A percentile compares a stretch with the other conserved stretches of the same genome.
phyloP scores from a whole-genome alignment of 2,797 vertebrate genomes.

The Pygocentrus nattereri region DNA sequence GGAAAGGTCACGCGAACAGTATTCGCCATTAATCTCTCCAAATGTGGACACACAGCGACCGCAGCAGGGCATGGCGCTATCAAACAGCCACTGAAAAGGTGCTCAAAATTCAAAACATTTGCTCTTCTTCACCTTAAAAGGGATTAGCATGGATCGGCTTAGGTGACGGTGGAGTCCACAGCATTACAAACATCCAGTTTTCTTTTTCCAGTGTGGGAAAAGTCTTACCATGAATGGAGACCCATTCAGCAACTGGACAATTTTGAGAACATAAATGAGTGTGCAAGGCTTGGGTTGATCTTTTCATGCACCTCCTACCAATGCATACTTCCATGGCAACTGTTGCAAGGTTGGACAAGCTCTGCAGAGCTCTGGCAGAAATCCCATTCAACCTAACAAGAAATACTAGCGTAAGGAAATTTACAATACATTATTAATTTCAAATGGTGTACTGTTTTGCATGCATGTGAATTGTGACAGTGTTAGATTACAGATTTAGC shows the following conservation, averaged over 20 bases:
- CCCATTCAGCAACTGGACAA: not conserved
- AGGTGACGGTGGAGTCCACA: slow-evolving; percentile 30
- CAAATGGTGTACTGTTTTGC: no score
- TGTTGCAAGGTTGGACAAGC: no score
- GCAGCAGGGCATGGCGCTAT: slow-evolving; percentile 26
- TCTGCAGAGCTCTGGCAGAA: no score
- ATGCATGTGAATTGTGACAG: no score
- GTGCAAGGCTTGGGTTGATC: not conserved
- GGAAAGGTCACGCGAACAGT: slow-evolving; percentile 94
- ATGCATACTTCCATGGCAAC: no score
- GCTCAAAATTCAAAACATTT: slow-evolving; percentile 65
- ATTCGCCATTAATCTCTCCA: slow-evolving; percentile 92
- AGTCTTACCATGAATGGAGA: slow-evolving; percentile 17
- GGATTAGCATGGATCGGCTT: slow-evolving; percentile 30
- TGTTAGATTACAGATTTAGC: no score
- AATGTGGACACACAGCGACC: slow-evolving; percentile 84
- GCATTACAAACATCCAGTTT: slow-evolving; percentile 16
- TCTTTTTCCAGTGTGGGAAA: not conserved
- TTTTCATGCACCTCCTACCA: not conserved
- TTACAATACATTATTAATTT: no score
- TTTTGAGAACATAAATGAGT: not conserved
- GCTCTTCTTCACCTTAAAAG: slow-evolving; percentile 59
- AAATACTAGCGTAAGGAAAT: no score
- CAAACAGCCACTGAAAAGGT: slow-evolving; percentile 49
- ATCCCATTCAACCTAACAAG: no score